Evolutionary conservation across 2,797 vertebrate species (phyloP).

Genomic region (Sarcophilus harrisii): DNA sequence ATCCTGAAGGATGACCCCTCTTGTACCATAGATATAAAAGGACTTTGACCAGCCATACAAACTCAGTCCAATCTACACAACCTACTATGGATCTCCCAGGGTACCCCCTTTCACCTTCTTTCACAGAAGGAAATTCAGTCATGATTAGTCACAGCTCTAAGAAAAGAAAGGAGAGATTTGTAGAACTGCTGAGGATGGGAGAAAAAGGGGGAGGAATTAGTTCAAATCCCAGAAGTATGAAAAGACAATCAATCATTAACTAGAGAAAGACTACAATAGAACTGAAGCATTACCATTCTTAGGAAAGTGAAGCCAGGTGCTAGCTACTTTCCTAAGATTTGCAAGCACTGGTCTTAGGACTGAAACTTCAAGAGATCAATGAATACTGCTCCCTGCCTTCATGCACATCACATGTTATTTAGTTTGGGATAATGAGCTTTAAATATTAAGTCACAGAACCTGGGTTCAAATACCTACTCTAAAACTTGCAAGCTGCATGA

Average conservation of each 20-base stretch:
- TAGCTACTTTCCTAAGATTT: neutral
- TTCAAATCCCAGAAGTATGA: neutral
- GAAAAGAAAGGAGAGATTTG: neutral
- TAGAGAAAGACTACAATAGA: neutral
- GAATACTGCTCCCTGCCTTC: neutral
- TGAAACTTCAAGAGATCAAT: neutral
- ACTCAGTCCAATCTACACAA: neutral
- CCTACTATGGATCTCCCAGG: neutral
- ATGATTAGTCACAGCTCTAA: neutral
- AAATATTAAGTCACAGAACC: neutral
- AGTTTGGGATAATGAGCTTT: neutral
- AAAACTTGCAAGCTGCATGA: neutral
- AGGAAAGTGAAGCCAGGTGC: neutral
- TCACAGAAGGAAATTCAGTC: constrained; percentile 2
- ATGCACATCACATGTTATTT: neutral
- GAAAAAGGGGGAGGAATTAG: neutral
- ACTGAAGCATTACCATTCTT: neutral
- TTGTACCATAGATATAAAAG: neutral
- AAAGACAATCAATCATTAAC: constrained; percentile 2
- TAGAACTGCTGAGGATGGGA: neutral
- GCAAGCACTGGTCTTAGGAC: neutral
- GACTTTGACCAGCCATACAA: neutral
- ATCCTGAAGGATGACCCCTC: neutral
- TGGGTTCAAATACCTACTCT: neutral
- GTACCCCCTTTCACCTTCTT: neutral